Percentiles rank a stretch among this genome's conserved stretches.
These are phyloP conservation scores for Caenorhabditis inopinata DNA, from an alignment of 1,140 invertebrate genomes.

Conservation along the genomic window DNA sequence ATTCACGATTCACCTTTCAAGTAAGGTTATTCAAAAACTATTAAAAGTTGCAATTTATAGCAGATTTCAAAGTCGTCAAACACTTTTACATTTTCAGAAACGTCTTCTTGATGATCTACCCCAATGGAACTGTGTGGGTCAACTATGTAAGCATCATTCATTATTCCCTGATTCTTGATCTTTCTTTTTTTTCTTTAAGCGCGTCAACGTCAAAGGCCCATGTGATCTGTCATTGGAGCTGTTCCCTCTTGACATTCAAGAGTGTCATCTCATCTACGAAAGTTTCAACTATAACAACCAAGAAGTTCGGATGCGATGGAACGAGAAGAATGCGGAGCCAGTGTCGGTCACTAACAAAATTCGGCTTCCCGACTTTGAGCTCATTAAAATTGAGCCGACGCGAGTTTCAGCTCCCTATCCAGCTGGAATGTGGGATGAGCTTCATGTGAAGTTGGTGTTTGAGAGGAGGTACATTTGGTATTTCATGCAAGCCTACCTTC, in stretches of 20 bases:
- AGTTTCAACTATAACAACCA: constrained; percentile 67
- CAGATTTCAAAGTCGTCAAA: too few species aligned
- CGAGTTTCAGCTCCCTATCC: constrained; percentile 60
- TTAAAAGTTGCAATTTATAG: too few species aligned
- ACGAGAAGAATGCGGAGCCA: constrained; percentile 52
- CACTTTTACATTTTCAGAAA: too few species aligned
- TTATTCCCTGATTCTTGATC: neutral
- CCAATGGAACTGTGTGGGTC: constrained; percentile 65
- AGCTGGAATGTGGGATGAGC: constrained; percentile 65
- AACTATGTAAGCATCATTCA: constrained; percentile 55
- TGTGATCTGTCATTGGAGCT: constrained; percentile 56
- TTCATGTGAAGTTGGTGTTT: constrained; percentile 62
- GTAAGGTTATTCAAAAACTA: constrained; percentile 47
- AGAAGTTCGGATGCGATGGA: constrained; percentile 66
- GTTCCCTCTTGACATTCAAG: constrained; percentile 63
- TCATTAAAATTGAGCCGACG: constrained; percentile 57
- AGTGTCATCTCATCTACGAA: constrained; percentile 63
- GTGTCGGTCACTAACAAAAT: constrained; percentile 58
- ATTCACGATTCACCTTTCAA: constrained; percentile 64
- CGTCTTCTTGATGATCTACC: constrained; percentile 64
- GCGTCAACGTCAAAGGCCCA: constrained; percentile 64
- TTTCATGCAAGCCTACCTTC: constrained; percentile 66
- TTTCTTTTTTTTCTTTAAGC: constrained; percentile 49
- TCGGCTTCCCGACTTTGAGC: constrained; percentile 61
- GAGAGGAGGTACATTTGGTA: constrained; percentile 62